Evolutionary conservation across 2,888 invertebrate species (phyloP).

Genomic region (Arenicola marina): DNA sequence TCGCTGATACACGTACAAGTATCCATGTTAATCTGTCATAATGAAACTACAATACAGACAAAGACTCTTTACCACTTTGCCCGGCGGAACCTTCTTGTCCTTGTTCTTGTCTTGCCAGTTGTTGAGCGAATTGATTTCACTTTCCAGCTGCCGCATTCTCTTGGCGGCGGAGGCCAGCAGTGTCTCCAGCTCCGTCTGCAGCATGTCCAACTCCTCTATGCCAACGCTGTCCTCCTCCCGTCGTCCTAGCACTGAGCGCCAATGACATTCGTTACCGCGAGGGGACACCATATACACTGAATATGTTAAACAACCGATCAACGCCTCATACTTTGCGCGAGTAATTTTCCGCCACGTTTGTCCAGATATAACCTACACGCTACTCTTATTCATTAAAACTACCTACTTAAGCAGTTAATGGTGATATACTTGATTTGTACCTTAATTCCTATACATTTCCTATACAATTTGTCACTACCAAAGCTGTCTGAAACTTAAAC

Average conservation of each 20-base stretch:
- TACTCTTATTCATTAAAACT: not conserved
- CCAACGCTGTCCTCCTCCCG: slow-evolving; percentile 74
- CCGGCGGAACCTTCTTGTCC: slow-evolving; percentile 14
- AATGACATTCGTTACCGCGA: not conserved
- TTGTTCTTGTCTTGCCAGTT: slow-evolving; percentile 13
- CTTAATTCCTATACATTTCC: too few species aligned
- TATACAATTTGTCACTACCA: too few species aligned
- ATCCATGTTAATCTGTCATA: too few species aligned
- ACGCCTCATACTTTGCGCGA: not conserved
- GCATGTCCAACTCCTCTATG: slow-evolving; percentile 84
- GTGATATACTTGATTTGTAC: too few species aligned
- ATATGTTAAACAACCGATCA: slow-evolving; percentile 1
- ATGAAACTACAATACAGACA: too few species aligned
- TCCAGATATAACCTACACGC: not conserved
- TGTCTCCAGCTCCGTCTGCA: slow-evolving; percentile 86
- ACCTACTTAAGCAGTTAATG: too few species aligned
- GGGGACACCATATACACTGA: not conserved
- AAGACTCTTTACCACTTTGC: slow-evolving; percentile 22
- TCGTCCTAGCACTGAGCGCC: slow-evolving; percentile 9
- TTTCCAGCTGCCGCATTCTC: slow-evolving; percentile 74
- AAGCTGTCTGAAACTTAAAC: too few species aligned
- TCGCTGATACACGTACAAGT: too few species aligned
- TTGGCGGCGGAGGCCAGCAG: slow-evolving; percentile 82
- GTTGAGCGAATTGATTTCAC: slow-evolving; percentile 51
- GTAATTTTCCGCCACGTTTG: not conserved